Conservation (phyloP, 2,888 invertebrate genomes). For the Atherix ibis region DNA sequence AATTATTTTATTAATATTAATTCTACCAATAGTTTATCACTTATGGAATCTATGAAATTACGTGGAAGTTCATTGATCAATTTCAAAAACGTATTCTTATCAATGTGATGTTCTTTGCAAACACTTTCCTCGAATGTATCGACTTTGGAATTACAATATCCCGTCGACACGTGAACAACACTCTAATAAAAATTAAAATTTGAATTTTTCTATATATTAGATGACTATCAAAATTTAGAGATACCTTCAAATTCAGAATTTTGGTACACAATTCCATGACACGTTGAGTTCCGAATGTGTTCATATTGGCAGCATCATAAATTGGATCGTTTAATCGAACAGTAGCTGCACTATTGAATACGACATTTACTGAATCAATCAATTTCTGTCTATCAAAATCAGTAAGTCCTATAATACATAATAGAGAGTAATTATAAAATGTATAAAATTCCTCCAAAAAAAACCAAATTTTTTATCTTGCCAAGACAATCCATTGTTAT, state of each 20-base stretch:
- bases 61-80: conserved; percentile 41
- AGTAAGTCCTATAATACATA: conserved; percentile 35
- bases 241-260: conserved; percentile 54
- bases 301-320: conserved; percentile 64
- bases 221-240: not conserved
- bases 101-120: conserved; percentile 45
- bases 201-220: not conserved
- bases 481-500: conserved; percentile 51
- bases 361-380: conserved; percentile 49
- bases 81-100: conserved; percentile 39
- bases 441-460: not conserved
- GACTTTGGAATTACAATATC: conserved; percentile 77
- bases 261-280: conserved; percentile 60
- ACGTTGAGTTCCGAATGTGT: conserved; percentile 69
- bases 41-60: conserved; percentile 37
- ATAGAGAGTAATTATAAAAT: not conserved
- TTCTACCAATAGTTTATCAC: conserved; percentile 37
- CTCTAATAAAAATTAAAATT: conserved; percentile 30
- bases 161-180: conserved; percentile 78
- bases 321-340: conserved; percentile 81
- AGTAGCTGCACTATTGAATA: conserved; percentile 87
- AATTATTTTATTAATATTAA: not conserved
- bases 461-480: not conserved
- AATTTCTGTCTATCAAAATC: conserved; percentile 43
- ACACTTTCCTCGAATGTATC: conserved; percentile 59